These are phyloP conservation scores for Drosophila tani DNA, from an alignment of 1,140 invertebrate species.

Conservation along the genomic window DNA sequence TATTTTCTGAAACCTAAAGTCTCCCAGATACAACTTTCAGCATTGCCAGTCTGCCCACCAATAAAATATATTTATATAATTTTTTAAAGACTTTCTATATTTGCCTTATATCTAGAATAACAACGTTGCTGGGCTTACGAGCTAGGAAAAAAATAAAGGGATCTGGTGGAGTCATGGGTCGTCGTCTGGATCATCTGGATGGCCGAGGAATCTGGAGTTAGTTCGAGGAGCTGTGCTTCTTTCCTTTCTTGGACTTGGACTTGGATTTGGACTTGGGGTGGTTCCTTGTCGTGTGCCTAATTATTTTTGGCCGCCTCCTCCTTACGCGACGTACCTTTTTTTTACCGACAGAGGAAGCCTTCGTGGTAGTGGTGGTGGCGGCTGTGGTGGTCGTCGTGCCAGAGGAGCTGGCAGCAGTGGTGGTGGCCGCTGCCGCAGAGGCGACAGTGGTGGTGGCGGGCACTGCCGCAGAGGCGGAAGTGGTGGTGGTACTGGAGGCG, in stretches of 20 bases:
- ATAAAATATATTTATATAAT: too few relatives aligned
- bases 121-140: not conserved
- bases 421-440: not conserved
- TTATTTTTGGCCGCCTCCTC: accelerated
- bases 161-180: not conserved
- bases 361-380: not conserved
- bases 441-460: not conserved
- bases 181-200: not conserved
- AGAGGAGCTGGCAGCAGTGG: not conserved
- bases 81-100: not conserved
- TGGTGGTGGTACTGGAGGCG: not conserved
- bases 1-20: too few relatives aligned
- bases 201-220: not conserved
- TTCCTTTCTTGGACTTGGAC: too few relatives aligned
- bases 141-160: not conserved
- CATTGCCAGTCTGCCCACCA: too few relatives aligned
- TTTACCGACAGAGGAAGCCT: too few relatives aligned
- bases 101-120: slow-evolving; percentile 1
- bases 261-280: not conserved
- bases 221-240: not conserved
- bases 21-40: too few relatives aligned
- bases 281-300: accelerated
- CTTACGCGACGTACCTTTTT: too few relatives aligned
- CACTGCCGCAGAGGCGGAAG: not conserved
- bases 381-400: not conserved